Evolutionary conservation across 2,888 invertebrate genomes (phyloP).

Genomic region (Lepidonotus clava): DNA sequence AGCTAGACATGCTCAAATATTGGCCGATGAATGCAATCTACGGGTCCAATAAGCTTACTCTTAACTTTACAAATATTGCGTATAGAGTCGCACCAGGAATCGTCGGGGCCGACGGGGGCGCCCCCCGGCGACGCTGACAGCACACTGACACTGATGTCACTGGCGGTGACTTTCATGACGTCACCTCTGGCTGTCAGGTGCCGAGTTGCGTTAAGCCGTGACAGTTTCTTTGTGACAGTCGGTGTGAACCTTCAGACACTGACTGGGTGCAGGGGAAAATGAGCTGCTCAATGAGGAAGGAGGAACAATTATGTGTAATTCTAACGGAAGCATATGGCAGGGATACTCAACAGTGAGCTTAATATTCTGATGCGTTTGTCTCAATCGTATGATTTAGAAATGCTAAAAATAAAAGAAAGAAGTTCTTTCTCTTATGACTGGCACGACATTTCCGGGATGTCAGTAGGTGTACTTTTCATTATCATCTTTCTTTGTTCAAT

Average conservation of each 20-base stretch:
- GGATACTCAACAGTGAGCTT: too few relatives aligned
- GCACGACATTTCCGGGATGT: too few relatives aligned
- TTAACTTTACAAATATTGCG: constrained; percentile 50
- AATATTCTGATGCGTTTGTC: too few relatives aligned
- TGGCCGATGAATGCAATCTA: constrained; percentile 46
- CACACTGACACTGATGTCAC: constrained; percentile 24
- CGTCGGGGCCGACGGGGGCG: background rate
- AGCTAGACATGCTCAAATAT: constrained; percentile 45
- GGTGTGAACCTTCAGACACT: background rate
- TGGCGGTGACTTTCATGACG: constrained; percentile 31
- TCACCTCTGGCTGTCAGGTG: constrained; percentile 41
- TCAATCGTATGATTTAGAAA: too few relatives aligned
- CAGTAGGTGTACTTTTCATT: too few relatives aligned
- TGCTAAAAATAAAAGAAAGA: too few relatives aligned
- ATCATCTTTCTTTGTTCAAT: too few relatives aligned
- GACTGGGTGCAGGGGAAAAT: background rate
- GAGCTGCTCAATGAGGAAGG: background rate
- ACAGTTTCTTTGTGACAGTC: background rate
- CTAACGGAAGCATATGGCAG: too few relatives aligned
- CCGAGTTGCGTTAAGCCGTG: constrained; percentile 29
- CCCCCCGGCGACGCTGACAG: background rate
- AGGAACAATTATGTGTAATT: too few relatives aligned
- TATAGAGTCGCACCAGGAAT: constrained; percentile 4
- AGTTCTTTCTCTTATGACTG: too few relatives aligned
- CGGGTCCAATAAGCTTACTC: constrained; percentile 52